Percentiles rank a stretch among this genome's conserved stretches.
These are phyloP conservation scores for Hippocampus abdominalis DNA, from an alignment of 2,113 vertebrate species.

Conservation along the genomic window DNA sequence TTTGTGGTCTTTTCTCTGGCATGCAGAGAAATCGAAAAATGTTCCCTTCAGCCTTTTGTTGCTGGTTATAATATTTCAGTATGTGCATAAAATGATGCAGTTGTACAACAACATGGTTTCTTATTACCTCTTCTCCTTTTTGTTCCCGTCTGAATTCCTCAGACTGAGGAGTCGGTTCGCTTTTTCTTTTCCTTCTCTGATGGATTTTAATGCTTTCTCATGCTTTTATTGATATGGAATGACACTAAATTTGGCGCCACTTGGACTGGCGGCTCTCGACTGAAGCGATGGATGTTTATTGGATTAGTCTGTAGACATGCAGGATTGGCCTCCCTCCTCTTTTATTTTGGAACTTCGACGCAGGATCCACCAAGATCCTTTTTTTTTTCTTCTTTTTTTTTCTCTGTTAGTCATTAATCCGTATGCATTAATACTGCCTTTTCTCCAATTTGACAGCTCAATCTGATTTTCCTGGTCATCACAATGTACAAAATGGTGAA, in stretches of 20 bases:
- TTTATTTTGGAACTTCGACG: constrained; percentile 46
- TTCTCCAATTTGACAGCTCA: constrained; percentile 88
- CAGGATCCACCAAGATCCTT: constrained; percentile 53
- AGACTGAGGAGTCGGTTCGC: constrained; percentile 33
- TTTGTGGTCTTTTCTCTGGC: constrained; percentile 9
- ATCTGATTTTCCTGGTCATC: constrained; percentile 99
- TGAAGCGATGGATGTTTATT: constrained; percentile 73
- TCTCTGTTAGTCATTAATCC: constrained; percentile 32
- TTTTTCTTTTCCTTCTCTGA: constrained; percentile 45
- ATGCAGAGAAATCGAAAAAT: constrained; percentile 38
- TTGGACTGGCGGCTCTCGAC: constrained; percentile 61
- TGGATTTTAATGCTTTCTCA: constrained; percentile 75
- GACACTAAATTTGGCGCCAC: constrained; percentile 76
- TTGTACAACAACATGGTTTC: constrained; percentile 62
- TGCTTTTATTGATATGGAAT: constrained; percentile 78
- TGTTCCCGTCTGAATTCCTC: constrained; percentile 49
- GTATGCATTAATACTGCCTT: constrained; percentile 64
- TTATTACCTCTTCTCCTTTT: constrained; percentile 55
- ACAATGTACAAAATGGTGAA: constrained; percentile 99
- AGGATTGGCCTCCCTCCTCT: constrained; percentile 58
- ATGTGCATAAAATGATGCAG: constrained; percentile 56
- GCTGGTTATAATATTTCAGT: constrained; percentile 63
- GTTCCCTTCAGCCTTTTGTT: constrained; percentile 50
- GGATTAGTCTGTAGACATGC: constrained; percentile 70
- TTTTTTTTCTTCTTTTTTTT: constrained; percentile 50